These are phyloP conservation scores for Scomber colias DNA, from an alignment of 2,113 vertebrate species.

Conservation along the genomic window DNA sequence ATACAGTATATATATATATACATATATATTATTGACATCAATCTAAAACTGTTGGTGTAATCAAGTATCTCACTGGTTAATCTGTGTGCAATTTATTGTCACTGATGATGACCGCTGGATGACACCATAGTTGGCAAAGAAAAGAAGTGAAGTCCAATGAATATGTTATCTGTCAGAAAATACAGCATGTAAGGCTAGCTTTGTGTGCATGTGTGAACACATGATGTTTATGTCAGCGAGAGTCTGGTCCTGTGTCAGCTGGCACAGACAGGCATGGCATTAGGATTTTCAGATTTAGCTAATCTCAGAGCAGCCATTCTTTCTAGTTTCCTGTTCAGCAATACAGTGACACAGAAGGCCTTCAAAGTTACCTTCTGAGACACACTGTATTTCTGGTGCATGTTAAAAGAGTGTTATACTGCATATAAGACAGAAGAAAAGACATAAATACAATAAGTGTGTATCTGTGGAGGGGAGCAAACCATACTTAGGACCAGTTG, in stretches of 20 bases:
- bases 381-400: constrained; percentile 11
- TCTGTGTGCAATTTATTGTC: constrained; percentile 4
- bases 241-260: constrained; percentile 66
- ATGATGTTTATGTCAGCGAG: constrained; percentile 52
- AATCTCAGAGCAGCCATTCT: constrained; percentile 60
- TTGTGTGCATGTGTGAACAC: constrained; percentile 17
- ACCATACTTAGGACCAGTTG: too few relatives aligned
- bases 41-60: constrained; percentile 1
- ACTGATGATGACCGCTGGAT: constrained; percentile 41
- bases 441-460: not conserved
- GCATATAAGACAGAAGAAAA: not conserved
- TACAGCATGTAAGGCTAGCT: constrained; percentile 25
- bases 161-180: constrained; percentile 51
- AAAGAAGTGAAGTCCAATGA: constrained; percentile 50
- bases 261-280: constrained; percentile 58
- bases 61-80: not conserved
- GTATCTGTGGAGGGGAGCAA: too few relatives aligned
- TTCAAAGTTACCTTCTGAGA: constrained; percentile 28
- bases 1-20: not conserved
- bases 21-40: not conserved
- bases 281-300: constrained; percentile 74
- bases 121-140: constrained; percentile 44
- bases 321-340: constrained; percentile 58
- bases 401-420: not conserved
- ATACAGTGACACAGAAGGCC: constrained; percentile 6